Evolutionary conservation across 30 jellyfish, hydroid and myxozoan genomes (phyloP), one percentile per base, ranked within the genome.

Genomic region (Sanderia malayensis): DNA sequence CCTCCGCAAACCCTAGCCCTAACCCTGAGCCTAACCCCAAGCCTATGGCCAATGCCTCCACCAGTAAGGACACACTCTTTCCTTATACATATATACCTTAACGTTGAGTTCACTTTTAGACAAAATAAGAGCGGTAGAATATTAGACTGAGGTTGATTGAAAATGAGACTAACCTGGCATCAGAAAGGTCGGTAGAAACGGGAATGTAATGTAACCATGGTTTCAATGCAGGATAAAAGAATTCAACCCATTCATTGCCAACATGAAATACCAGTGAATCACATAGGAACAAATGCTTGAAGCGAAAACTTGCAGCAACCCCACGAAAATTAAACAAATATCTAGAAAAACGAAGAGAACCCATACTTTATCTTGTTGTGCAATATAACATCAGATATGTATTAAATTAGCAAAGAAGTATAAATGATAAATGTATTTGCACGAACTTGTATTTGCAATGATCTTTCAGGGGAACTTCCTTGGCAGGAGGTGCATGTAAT

Each of bases 181-280:
- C 86, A 3, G 80, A 34, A 58, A 87, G 88, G 46, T 70, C 74
- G 0, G 74, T 73, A 17, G 86, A 52, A 2, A 87, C 94, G n/a
- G 96, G 96, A 31, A 87, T 81, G 46, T 70, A 87, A 45, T 87
- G 96, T 4, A 87, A 94, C 96, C 96, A 87, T 0, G 96, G 96
- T 58, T 87, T 87, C 90, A 87, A n/a, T 17, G 83, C 96, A 55
- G 81, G 81, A 55, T 87, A 87, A 67, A 87, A 87, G 76, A 87
- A 87, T 66, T 87, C 96, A 17, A 71, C 71, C 94, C 94, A 87
- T 33, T 87, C 94, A 32, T 87, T 78, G 15, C 94, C 96, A 52
- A 87, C 96, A 65, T 87, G 96, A 41, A 87, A 87, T 28, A 87
- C 96, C 31, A 87, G 80, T 2, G 96, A 87, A 33, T 87, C 82